Conservation (phyloP, 2,888 invertebrate species). For the Acanthosepion pharaonis region DNA sequence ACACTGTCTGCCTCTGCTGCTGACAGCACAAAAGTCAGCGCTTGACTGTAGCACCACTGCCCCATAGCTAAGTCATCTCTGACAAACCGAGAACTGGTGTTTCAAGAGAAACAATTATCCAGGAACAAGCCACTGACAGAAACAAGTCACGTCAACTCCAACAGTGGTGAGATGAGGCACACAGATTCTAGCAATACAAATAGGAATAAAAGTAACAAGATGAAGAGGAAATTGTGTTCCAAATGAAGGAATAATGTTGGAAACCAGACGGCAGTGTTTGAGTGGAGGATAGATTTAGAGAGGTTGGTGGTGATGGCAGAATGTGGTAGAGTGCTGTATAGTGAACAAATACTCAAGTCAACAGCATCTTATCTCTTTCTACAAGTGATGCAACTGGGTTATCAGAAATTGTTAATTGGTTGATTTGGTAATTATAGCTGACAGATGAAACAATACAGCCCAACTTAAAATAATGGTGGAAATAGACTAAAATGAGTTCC, state of each 20-base stretch:
- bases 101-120: background rate
- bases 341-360: background rate
- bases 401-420: background rate
- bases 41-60: background rate
- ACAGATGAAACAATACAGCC: constrained; percentile 33
- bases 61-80: background rate
- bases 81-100: background rate
- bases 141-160: background rate
- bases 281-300: background rate
- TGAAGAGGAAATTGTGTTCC: background rate
- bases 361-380: background rate
- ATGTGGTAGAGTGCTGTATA: background rate
- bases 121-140: background rate
- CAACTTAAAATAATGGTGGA: background rate
- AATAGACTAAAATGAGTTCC: background rate
- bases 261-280: background rate
- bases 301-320: background rate
- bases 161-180: background rate
- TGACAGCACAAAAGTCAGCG: background rate
- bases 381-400: constrained; percentile 8
- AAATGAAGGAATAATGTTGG: background rate
- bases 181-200: background rate
- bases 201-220: background rate
- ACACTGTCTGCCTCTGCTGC: background rate
- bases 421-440: background rate